A percentile compares a stretch with the other conserved stretches of the same genome.
These are phyloP conservation scores for Aselliscus stoliczkanus DNA, from an alignment of 2,797 vertebrate genomes.

Conservation along the genomic window DNA sequence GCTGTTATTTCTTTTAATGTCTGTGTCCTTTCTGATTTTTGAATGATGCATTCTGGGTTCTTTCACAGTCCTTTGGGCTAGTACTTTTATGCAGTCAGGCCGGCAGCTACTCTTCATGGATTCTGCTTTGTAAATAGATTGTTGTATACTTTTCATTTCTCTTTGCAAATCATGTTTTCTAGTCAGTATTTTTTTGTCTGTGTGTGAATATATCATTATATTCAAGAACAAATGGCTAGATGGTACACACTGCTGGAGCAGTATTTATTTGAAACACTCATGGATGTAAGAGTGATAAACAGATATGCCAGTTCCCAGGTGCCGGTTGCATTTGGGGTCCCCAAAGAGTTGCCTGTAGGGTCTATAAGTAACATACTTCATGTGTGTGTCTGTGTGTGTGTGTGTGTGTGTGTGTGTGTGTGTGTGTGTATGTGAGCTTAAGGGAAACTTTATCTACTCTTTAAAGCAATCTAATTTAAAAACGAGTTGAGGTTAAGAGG, in stretches of 20 bases:
- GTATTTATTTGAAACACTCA: not conserved
- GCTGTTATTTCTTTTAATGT: not conserved
- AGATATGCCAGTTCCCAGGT: too few relatives aligned
- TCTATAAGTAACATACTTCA: not conserved
- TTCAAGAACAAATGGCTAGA: not conserved
- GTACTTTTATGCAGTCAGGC: rapidly evolving
- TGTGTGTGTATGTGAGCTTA: not conserved
- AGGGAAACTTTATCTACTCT: not conserved
- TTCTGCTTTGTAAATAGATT: not conserved
- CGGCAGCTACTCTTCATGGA: not conserved
- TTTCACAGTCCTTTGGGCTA: not conserved
- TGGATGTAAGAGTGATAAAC: rapidly evolving
- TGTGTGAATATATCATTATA: not conserved
- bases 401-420: too few relatives aligned
- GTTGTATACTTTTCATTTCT: not conserved
- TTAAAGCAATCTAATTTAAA: not conserved
- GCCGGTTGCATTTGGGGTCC: not conserved
- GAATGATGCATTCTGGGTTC: not conserved
- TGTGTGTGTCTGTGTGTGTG: too few relatives aligned
- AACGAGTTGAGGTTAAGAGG: not conserved
- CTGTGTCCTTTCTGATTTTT: not conserved
- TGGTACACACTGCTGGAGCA: not conserved
- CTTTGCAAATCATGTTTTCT: not conserved
- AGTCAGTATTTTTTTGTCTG: not conserved
- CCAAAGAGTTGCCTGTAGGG: not conserved